A percentile compares a stretch with the other conserved stretches of the same genome.
These are phyloP conservation scores for Zaprionus bogoriensis DNA, from an alignment of 2,888 invertebrate genomes.

Conservation along the genomic window DNA sequence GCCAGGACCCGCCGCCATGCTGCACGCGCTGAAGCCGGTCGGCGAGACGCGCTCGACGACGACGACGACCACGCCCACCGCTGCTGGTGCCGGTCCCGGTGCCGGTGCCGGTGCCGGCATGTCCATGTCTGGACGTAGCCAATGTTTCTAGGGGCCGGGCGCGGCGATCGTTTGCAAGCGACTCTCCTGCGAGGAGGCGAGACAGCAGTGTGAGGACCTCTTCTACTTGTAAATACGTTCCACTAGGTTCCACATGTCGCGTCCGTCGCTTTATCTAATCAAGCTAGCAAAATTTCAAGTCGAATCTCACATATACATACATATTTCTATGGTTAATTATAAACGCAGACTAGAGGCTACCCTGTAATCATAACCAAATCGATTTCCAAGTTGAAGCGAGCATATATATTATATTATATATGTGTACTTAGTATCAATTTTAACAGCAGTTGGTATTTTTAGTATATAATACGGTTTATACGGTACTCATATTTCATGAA, in stretches of 20 bases:
- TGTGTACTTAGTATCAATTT: slow-evolving; percentile 55
- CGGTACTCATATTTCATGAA: slow-evolving; percentile 55
- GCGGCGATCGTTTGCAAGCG: no score
- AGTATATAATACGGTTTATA: slow-evolving; percentile 24
- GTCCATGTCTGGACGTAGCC: slow-evolving; percentile 77
- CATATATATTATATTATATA: slow-evolving; percentile 35
- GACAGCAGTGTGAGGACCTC: slow-evolving; percentile 66
- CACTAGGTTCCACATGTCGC: slow-evolving; percentile 16
- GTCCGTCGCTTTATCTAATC: slow-evolving; percentile 29
- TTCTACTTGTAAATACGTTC: slow-evolving; percentile 77
- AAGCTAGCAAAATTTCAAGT: slow-evolving; percentile 50
- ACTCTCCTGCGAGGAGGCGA: background rate
- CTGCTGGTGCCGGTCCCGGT: slow-evolving; percentile 23
- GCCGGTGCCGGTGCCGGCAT: slow-evolving; percentile 53
- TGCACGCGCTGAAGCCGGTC: slow-evolving; percentile 59
- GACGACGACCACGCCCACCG: slow-evolving; percentile 41
- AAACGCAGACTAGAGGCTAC: slow-evolving; percentile 48
- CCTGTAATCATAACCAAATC: slow-evolving; percentile 35
- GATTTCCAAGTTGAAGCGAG: slow-evolving; percentile 16
- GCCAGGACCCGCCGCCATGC: slow-evolving; percentile 63
- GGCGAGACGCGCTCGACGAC: slow-evolving; percentile 12
- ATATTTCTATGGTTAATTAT: slow-evolving; percentile 47
- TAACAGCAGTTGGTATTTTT: slow-evolving; percentile 46
- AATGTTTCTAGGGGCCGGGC: slow-evolving; percentile 80
- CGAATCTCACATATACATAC: slow-evolving; percentile 36